Evolutionary conservation across 2,888 invertebrate genomes (phyloP), one percentile per base, ranked within the genome.

Genomic region (Gerris lacustris): DNA sequence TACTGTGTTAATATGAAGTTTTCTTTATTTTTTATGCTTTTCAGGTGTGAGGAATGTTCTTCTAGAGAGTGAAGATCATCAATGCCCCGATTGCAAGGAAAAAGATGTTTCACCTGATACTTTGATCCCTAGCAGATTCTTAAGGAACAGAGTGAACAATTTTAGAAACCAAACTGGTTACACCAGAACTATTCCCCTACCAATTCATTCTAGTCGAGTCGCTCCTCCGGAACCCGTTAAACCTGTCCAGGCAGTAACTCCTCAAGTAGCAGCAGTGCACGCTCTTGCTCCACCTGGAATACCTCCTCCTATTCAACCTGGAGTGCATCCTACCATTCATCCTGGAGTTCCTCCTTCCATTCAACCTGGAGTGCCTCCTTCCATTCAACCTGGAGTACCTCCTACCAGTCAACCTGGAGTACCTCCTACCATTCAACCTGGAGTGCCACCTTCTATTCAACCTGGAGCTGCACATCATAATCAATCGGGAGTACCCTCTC

Each of bases 91-190:
- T 77, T 97, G 97, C 79, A 89, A 91, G 72, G 94, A 96, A 79
- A 91, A 91, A 77, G 94, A 94, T 77, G 91, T 95, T 67, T 92
- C 94, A 0, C 96, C 96, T 0, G 93, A 92, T 67, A 93, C 92
- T 1, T 84, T 97, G 64, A 95, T 96, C 76, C 95, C 96, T 5
- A 96, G 96, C 79, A 86, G 94, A 76, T 95, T 92, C 82, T 82
- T 96, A 72, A 85, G 96, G 67, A 93, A 90, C 77, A 91, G 94
- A 0, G 96, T 96, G 0, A 88, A 88, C 70, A 89, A 91, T 76
- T 97, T 95, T 80, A 91, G 90, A 77, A 95, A 94, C 80, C 92
- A 94, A 78, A 94, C 94, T 0, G 95, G 96, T 0, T 95, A 94
- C 79, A 89, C 89, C 63, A 86, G 86, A 75, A 73, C 69, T 72